Conservation (phyloP, 2,888 invertebrate genomes). For the Coelinius sp. region DNA sequence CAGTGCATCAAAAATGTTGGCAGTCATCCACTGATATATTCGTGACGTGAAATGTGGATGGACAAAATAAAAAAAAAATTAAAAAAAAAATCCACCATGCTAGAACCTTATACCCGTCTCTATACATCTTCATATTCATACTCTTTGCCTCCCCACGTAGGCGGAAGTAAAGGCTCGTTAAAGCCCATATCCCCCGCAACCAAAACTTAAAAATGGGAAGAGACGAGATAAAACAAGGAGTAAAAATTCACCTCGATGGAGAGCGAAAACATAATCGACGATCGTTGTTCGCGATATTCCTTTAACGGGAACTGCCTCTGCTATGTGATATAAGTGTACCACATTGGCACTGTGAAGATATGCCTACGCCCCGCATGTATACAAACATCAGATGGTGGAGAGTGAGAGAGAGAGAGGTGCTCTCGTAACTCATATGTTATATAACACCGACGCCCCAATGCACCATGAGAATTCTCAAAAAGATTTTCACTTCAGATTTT, state of each 20-base stretch:
- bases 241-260: slow-evolving; percentile 43
- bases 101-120: slow-evolving; percentile 33
- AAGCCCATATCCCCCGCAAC: slow-evolving; percentile 6
- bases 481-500: background rate
- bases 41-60: too few species aligned
- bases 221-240: slow-evolving; percentile 5
- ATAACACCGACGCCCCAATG: slow-evolving; percentile 2
- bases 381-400: slow-evolving; percentile 3
- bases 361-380: slow-evolving; percentile 16
- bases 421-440: slow-evolving; percentile 42
- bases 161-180: slow-evolving; percentile 43
- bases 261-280: slow-evolving; percentile 47
- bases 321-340: slow-evolving; percentile 27
- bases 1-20: too few species aligned
- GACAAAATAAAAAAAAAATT: too few species aligned
- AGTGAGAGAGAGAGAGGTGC: background rate
- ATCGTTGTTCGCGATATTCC: slow-evolving; percentile 45
- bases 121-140: slow-evolving; percentile 15
- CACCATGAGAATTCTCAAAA: slow-evolving; percentile 1
- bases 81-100: too few species aligned
- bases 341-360: background rate
- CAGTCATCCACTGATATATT: too few species aligned
- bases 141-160: slow-evolving; percentile 21
- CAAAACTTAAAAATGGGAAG: background rate
- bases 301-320: slow-evolving; percentile 35